A percentile compares a stretch with the other conserved stretches of the same genome.
These are phyloP conservation scores for Lepus timidus DNA, from an alignment of 2,113 vertebrate species.

Conservation along the genomic window DNA sequence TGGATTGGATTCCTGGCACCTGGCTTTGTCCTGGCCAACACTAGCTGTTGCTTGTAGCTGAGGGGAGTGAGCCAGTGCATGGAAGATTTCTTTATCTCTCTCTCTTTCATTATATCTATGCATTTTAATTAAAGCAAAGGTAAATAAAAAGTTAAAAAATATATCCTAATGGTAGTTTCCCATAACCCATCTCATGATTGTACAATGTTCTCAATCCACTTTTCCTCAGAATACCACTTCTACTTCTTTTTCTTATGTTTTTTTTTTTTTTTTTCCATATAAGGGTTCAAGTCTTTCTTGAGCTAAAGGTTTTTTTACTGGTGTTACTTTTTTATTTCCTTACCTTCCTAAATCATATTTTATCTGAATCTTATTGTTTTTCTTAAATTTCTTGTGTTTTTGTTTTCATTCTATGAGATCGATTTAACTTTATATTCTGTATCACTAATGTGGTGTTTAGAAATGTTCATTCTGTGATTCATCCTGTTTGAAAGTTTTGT, in stretches of 20 bases:
- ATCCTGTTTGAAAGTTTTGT: slow-evolving; percentile 44
- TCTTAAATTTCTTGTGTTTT: neutral
- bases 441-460: neutral
- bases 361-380: neutral
- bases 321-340: neutral
- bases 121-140: too few relatives aligned
- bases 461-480: slow-evolving; percentile 34
- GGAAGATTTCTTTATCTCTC: too few relatives aligned
- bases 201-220: neutral
- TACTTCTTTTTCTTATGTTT: neutral
- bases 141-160: too few relatives aligned
- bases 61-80: too few relatives aligned
- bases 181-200: neutral
- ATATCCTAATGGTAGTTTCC: neutral
- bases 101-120: too few relatives aligned
- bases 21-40: too few relatives aligned
- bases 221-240: neutral
- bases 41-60: too few relatives aligned
- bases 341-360: neutral
- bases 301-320: neutral
- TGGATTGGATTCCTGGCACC: too few relatives aligned
- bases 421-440: neutral
- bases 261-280: neutral
- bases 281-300: neutral
- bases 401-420: neutral